A percentile compares a stretch with the other conserved stretches of the same genome.
These are phyloP conservation scores for Merluccius polli DNA, from an alignment of 2,797 vertebrate species.

Conservation along the genomic window DNA sequence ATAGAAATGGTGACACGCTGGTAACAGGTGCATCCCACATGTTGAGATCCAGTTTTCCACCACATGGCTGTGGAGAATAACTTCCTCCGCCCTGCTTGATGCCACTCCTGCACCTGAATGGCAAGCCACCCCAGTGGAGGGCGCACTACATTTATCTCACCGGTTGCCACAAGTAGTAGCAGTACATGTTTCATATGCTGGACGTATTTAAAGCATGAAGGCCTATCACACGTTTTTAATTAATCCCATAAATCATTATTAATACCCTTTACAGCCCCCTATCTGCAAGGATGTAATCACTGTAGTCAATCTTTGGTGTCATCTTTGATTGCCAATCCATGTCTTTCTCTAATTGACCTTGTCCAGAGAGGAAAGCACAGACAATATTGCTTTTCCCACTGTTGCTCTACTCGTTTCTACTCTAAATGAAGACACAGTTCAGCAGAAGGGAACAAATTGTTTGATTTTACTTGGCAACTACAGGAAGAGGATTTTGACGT, in stretches of 20 bases:
- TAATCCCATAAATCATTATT: conserved; percentile 83
- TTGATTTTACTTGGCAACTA: conserved; percentile 56
- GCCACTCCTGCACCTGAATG: background rate
- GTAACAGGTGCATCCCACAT: background rate
- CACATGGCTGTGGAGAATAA: too few species aligned
- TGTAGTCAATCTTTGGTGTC: conserved; percentile 79
- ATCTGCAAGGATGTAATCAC: conserved; percentile 78
- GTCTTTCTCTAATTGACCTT: conserved; percentile 80
- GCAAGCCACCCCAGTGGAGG: conserved; percentile 32
- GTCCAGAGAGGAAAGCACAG: conserved; percentile 69
- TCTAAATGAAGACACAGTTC: conserved; percentile 70
- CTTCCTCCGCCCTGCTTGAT: background rate
- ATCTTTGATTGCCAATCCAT: conserved; percentile 79
- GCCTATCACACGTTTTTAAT: conserved; percentile 75
- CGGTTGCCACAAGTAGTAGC: conserved; percentile 48
- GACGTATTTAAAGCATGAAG: conserved; percentile 69
- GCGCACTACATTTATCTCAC: conserved; percentile 49
- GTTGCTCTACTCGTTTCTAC: conserved; percentile 64
- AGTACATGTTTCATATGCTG: conserved; percentile 54
- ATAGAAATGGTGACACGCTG: background rate
- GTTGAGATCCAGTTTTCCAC: background rate
- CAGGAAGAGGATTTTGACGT: conserved; percentile 39
- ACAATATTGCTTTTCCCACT: conserved; percentile 69
- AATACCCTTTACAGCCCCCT: conserved; percentile 79
- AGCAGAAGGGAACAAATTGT: conserved; percentile 68